A percentile compares a stretch with the other conserved stretches of the same genome.
These are phyloP conservation scores for Dryobota labecula DNA, from an alignment of 2,888 invertebrate genomes.

Conservation along the genomic window DNA sequence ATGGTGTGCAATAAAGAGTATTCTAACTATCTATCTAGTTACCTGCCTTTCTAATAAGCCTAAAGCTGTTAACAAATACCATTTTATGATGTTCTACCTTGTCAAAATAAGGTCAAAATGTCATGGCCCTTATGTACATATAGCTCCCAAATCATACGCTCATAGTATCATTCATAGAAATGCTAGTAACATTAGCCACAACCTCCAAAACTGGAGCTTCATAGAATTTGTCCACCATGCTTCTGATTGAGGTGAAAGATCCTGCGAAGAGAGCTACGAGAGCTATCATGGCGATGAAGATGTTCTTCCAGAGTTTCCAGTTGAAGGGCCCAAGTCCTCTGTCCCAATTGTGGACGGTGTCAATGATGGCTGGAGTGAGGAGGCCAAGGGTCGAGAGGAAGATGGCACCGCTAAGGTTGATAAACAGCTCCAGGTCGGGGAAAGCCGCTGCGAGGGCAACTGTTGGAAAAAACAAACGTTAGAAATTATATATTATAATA, in stretches of 20 bases:
- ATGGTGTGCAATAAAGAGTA: too few species aligned
- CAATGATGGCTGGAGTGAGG: conserved; percentile 93
- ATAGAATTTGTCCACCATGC: conserved; percentile 79
- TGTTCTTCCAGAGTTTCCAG: conserved; percentile 93
- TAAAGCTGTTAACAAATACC: conserved; percentile 14
- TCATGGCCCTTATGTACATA: conserved; percentile 16
- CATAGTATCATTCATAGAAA: conserved; percentile 56
- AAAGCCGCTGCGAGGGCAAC: conserved; percentile 94
- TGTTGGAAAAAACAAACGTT: conserved; percentile 70
- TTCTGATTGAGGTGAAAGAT: conserved; percentile 81
- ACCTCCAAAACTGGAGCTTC: conserved; percentile 45
- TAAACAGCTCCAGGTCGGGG: conserved; percentile 96
- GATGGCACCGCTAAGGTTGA: conserved; percentile 96
- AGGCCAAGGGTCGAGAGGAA: conserved; percentile 94
- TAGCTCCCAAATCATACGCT: conserved; percentile 32
- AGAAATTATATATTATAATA: too few species aligned
- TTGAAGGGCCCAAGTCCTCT: conserved; percentile 91
- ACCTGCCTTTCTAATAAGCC: background rate
- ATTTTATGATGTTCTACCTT: background rate
- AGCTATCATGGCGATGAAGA: conserved; percentile 82
- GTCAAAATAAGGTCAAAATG: conserved; percentile 13
- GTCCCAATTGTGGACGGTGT: conserved; percentile 93
- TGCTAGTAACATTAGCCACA: conserved; percentile 53
- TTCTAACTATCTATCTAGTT: too few species aligned
- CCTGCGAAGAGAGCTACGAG: conserved; percentile 84